Percentiles rank a stretch among this genome's conserved stretches.
Evolutionary conservation across 2,888 invertebrate species (phyloP).

Genomic region (Furcula furcula): DNA sequence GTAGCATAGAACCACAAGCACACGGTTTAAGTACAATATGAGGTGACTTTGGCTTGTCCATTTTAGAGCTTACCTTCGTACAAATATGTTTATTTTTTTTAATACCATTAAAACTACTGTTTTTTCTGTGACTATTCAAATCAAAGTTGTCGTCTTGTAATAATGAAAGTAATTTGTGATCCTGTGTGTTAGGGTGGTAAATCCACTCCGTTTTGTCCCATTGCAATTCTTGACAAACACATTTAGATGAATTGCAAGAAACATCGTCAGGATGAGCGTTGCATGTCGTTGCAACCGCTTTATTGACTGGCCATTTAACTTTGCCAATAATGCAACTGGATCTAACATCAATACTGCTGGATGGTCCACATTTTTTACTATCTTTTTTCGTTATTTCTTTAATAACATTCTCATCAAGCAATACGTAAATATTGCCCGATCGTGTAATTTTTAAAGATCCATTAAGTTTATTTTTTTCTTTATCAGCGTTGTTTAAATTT

Average conservation of each 20-base stretch:
- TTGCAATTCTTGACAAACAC: constrained; percentile 34
- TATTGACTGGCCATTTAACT: constrained; percentile 28
- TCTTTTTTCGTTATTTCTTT: constrained; percentile 19
- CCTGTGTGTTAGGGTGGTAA: neutral
- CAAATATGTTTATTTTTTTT: neutral
- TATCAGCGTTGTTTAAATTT: constrained; percentile 28
- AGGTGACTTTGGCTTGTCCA: no score
- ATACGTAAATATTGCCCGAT: constrained; percentile 52
- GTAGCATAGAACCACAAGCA: constrained; percentile 11
- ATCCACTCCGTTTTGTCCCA: constrained; percentile 5
- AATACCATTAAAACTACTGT: no score
- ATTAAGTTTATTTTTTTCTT: constrained; percentile 25
- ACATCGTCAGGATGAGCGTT: constrained; percentile 25
- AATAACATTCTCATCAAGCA: constrained; percentile 36
- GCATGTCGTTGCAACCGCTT: constrained; percentile 41
- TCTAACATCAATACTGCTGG: constrained; percentile 1
- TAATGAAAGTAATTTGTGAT: neutral
- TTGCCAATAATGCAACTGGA: constrained; percentile 21
- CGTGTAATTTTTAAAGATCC: constrained; percentile 50
- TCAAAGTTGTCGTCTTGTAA: neutral
- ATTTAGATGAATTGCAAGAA: constrained; percentile 37
- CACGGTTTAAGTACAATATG: constrained; percentile 40
- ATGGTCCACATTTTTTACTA: constrained; percentile 7
- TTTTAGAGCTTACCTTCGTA: no score
- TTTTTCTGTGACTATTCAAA: neutral